Conservation (phyloP, 1,140 invertebrate genomes). For the Venturia canescens region DNA sequence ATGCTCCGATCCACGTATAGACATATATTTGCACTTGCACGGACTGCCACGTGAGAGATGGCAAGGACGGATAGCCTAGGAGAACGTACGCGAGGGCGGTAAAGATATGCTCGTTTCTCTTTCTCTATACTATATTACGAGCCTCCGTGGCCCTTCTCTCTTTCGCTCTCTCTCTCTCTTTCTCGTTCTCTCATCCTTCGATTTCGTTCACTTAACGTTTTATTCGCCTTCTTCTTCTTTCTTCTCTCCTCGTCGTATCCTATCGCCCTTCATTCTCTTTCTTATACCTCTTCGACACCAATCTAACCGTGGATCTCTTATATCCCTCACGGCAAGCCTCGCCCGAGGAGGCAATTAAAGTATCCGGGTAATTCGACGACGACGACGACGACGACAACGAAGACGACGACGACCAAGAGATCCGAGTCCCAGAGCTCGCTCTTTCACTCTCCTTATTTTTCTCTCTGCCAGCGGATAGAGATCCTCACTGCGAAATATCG, state of each 20-base stretch:
- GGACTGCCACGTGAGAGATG: slow-evolving; percentile 60
- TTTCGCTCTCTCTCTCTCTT: neutral
- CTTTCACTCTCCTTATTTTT: neutral
- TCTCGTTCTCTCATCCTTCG: slow-evolving; percentile 39
- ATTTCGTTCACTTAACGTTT: slow-evolving; percentile 16
- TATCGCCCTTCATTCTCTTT: slow-evolving; percentile 27
- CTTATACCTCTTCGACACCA: slow-evolving; percentile 49
- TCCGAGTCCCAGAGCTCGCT: slow-evolving; percentile 8
- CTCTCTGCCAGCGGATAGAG: slow-evolving; percentile 29
- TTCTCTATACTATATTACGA: slow-evolving; percentile 10
- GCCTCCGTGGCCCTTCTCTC: neutral
- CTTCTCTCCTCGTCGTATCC: slow-evolving; percentile 34
- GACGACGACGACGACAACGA: slow-evolving; percentile 40
- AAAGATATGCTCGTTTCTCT: slow-evolving; percentile 50
- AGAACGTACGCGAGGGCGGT: slow-evolving; percentile 55
- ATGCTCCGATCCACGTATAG: slow-evolving; percentile 34
- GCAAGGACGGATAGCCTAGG: slow-evolving; percentile 63
- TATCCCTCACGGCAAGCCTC: slow-evolving; percentile 52
- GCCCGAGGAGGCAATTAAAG: slow-evolving; percentile 68
- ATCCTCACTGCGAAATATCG: slow-evolving; percentile 54
- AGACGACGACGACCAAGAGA: slow-evolving; percentile 45
- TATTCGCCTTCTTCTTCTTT: slow-evolving; percentile 27
- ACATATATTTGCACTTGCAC: slow-evolving; percentile 18
- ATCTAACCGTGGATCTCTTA: slow-evolving; percentile 52
- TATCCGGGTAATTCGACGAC: slow-evolving; percentile 64